Evolutionary conservation across 2,888 invertebrate species (phyloP).

Genomic region (Ametastegia equiseti): DNA sequence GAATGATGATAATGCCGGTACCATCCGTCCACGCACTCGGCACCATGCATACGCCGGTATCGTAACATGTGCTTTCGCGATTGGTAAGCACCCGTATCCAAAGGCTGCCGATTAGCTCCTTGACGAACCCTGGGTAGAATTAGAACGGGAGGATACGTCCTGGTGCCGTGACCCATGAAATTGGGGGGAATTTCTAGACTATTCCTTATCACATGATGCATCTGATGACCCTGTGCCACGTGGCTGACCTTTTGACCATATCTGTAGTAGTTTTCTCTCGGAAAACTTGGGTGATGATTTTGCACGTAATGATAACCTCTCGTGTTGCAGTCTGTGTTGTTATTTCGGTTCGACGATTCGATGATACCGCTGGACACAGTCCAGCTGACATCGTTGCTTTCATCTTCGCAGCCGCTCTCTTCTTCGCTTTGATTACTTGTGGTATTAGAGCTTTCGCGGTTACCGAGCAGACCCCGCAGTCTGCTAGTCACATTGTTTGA

Average conservation of each 20-base stretch:
- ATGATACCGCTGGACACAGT: background rate
- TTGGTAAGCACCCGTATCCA: background rate
- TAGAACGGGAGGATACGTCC: conserved; percentile 48
- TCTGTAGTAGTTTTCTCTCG: background rate
- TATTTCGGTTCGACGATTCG: conserved; percentile 21
- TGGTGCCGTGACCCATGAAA: background rate
- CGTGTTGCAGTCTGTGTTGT: background rate
- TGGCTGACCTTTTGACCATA: background rate
- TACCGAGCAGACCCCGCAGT: conserved; percentile 51
- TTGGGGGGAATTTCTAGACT: background rate
- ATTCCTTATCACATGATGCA: background rate
- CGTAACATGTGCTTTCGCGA: background rate
- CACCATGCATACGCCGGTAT: background rate
- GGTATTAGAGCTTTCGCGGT: conserved; percentile 40
- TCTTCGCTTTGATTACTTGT: conserved; percentile 50
- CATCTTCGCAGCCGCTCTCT: conserved; percentile 43
- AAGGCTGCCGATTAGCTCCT: background rate
- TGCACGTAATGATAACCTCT: background rate
- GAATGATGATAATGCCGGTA: conserved; percentile 12
- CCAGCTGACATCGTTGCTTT: background rate
- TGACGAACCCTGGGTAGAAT: conserved; percentile 52
- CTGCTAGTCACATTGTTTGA: conserved; percentile 49
- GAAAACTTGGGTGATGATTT: background rate
- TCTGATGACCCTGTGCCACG: background rate
- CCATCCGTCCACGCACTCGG: background rate